Evolutionary conservation across 2,888 invertebrate genomes (phyloP).

Genomic region (Ischnus inquisitorius): DNA sequence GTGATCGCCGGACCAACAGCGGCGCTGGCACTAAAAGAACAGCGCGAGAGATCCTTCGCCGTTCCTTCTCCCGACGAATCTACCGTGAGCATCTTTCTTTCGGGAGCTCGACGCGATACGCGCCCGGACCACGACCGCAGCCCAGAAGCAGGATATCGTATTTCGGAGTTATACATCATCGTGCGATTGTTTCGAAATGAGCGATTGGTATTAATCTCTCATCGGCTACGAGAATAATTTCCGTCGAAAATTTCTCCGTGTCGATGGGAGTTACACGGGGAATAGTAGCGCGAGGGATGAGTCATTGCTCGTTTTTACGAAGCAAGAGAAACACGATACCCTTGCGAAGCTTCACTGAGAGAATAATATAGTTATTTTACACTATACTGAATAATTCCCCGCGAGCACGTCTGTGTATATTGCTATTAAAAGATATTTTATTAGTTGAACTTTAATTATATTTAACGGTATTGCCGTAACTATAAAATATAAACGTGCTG

Average conservation of each 20-base stretch:
- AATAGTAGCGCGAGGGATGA: background rate
- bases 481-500: too few relatives aligned
- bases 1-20: conserved; percentile 39
- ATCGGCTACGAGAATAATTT: conserved; percentile 15
- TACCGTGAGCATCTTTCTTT: conserved; percentile 26
- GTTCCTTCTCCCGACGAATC: conserved; percentile 37
- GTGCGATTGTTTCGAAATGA: conserved; percentile 53
- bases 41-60: conserved; percentile 26
- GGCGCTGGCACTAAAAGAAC: background rate
- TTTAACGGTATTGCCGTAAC: too few relatives aligned
- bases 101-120: conserved; percentile 61
- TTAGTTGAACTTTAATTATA: too few relatives aligned
- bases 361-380: too few relatives aligned
- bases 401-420: too few relatives aligned
- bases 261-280: background rate
- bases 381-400: too few relatives aligned
- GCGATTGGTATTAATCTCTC: conserved; percentile 62
- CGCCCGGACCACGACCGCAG: conserved; percentile 29
- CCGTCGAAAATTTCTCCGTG: background rate
- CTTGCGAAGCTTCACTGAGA: background rate
- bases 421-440: too few relatives aligned
- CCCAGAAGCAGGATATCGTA: conserved; percentile 57
- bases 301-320: conserved; percentile 1
- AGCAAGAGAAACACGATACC: background rate
- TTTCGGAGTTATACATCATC: conserved; percentile 60